phyloP scores from a whole-genome alignment of 2,113 vertebrate species.

The Loxodonta africana region DNA sequence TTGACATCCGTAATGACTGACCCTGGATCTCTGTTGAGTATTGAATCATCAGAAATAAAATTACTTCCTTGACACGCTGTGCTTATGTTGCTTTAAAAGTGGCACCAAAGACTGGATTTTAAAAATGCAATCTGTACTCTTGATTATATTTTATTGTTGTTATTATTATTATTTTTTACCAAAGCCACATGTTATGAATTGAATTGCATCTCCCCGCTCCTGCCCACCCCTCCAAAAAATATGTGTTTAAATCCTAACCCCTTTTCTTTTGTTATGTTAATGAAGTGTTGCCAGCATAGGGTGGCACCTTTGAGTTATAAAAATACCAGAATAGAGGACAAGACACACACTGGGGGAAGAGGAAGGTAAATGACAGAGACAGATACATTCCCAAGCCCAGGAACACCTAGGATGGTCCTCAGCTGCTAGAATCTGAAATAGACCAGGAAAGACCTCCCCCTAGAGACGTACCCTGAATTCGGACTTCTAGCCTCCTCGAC shows the following conservation, averaged over 20 bases:
- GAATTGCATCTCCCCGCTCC: not conserved
- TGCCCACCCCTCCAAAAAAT: not conserved
- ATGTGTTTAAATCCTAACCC: not conserved
- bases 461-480: no score
- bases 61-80: not conserved
- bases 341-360: no score
- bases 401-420: no score
- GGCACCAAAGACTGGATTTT: not conserved
- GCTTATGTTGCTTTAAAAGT: constrained; percentile 27
- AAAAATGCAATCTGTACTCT: not conserved
- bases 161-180: not conserved
- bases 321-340: not conserved
- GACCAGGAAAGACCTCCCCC: no score
- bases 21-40: not conserved
- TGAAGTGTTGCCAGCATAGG: no score
- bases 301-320: no score
- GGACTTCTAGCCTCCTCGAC: no score
- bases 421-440: no score
- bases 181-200: not conserved
- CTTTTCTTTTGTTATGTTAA: not conserved
- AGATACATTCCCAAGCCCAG: no score
- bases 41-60: constrained; percentile 54
- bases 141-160: not conserved
- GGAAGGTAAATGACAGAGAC: no score
- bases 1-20: constrained; percentile 10